phyloP scores from a whole-genome alignment of 2,888 invertebrate genomes.

The Hypomecis atomaria region DNA sequence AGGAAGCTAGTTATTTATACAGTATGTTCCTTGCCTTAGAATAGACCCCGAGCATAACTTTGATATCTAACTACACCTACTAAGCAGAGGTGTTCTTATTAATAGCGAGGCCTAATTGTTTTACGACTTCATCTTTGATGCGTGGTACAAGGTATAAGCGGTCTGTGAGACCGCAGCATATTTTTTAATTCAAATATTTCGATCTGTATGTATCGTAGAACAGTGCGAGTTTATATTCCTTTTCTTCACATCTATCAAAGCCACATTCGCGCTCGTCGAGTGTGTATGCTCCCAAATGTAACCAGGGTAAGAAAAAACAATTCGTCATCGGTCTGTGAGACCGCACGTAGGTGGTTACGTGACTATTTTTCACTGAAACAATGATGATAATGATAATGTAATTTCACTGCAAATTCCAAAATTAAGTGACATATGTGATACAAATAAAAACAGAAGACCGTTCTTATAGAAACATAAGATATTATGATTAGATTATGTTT shows the following conservation, averaged over 20 bases:
- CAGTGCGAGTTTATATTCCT: background rate
- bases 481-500: no score
- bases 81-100: slow-evolving; percentile 26
- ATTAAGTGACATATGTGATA: no score
- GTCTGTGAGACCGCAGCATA: background rate
- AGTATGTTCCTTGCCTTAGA: background rate
- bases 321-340: background rate
- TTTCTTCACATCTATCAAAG: background rate
- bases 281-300: background rate
- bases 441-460: no score
- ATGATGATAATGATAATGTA: no score
- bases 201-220: background rate
- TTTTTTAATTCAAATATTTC: background rate
- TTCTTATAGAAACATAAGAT: no score
- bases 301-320: background rate
- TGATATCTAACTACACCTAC: slow-evolving; percentile 19
- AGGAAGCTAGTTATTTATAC: no score
- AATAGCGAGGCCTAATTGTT: slow-evolving; percentile 33
- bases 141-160: slow-evolving; percentile 12
- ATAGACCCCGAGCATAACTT: background rate
- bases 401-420: no score
- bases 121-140: slow-evolving; percentile 30
- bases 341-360: no score
- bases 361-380: no score
- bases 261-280: background rate